phyloP scores from a whole-genome alignment of 2,113 vertebrate species.

The Callionymus lyra region DNA sequence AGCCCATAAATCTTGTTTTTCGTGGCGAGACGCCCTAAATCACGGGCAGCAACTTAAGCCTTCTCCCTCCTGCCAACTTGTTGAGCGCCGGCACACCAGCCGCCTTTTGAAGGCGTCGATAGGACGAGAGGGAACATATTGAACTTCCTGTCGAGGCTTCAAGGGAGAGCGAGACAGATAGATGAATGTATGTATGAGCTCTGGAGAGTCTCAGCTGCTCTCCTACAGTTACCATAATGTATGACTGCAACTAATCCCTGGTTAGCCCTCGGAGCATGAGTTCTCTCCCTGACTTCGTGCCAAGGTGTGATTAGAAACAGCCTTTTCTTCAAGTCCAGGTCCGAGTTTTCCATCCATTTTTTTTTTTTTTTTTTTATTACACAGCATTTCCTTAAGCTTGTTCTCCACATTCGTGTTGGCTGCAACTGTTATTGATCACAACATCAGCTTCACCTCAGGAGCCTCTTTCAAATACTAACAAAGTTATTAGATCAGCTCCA shows the following conservation, averaged over 20 bases:
- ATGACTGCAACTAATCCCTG: conserved; percentile 43
- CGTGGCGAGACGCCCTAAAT: conserved; percentile 15
- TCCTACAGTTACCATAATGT: conserved; percentile 44
- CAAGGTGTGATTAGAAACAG: conserved; percentile 55
- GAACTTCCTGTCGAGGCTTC: conserved; percentile 38
- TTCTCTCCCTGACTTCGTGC: conserved; percentile 34
- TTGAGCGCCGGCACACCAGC: conserved; percentile 15
- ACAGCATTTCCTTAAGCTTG: background rate
- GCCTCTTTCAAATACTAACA: conserved; percentile 19
- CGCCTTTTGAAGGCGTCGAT: conserved; percentile 23
- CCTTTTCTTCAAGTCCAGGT: conserved; percentile 30
- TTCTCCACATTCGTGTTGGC: background rate
- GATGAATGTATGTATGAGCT: conserved; percentile 17
- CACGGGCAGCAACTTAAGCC: conserved; percentile 24
- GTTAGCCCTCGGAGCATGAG: conserved; percentile 32
- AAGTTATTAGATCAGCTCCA: conserved; percentile 36
- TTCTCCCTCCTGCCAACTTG: conserved; percentile 25
- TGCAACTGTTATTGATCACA: conserved; percentile 12
- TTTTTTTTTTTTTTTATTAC: too few species aligned
- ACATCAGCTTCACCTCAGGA: conserved; percentile 19
- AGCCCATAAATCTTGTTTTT: conserved; percentile 10
- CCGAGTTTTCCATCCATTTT: background rate
- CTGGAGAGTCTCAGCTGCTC: conserved; percentile 37
- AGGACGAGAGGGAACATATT: conserved; percentile 29
- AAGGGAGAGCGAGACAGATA: conserved; percentile 25